A percentile compares a stretch with the other conserved stretches of the same genome.
Evolutionary conservation across 2,113 vertebrate species (phyloP).

Genomic region (Nansenia antarctica): DNA sequence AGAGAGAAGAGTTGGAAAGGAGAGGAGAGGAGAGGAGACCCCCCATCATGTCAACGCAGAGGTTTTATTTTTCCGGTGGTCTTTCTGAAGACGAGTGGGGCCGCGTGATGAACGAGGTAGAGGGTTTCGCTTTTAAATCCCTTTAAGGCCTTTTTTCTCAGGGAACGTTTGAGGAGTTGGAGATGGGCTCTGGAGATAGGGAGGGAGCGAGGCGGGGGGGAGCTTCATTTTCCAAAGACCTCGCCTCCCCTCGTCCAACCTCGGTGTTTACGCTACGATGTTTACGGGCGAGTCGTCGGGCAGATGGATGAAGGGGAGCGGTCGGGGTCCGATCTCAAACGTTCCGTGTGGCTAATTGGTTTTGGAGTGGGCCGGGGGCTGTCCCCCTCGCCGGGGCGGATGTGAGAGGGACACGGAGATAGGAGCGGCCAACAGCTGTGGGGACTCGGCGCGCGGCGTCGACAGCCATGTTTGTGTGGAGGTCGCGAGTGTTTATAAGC

Average conservation of each 20-base stretch:
- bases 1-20: too few species aligned
- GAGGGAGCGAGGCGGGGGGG: too few species aligned
- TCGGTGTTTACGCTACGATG: conserved; percentile 61
- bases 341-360: conserved; percentile 62
- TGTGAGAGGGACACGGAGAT: conserved; percentile 20
- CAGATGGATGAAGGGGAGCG: conserved; percentile 49
- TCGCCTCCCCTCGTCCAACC: conserved; percentile 13
- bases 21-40: too few species aligned
- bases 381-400: background rate
- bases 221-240: conserved; percentile 46
- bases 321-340: conserved; percentile 10
- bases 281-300: conserved; percentile 59
- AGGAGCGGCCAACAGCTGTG: conserved; percentile 52
- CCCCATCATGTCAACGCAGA: too few species aligned
- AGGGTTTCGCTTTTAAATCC: conserved; percentile 50
- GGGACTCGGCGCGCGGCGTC: conserved; percentile 34
- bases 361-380: conserved; percentile 44
- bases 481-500: conserved; percentile 59
- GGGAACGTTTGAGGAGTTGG: conserved; percentile 19
- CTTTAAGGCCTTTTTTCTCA: conserved; percentile 66
- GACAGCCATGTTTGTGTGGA: conserved; percentile 54
- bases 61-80: too few species aligned
- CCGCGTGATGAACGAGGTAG: conserved; percentile 54
- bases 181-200: conserved; percentile 29
- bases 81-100: too few species aligned